Percentiles rank a stretch among this genome's conserved stretches.
phyloP scores from a whole-genome alignment of 1,140 invertebrate species.

The Chironomus tepperi region DNA sequence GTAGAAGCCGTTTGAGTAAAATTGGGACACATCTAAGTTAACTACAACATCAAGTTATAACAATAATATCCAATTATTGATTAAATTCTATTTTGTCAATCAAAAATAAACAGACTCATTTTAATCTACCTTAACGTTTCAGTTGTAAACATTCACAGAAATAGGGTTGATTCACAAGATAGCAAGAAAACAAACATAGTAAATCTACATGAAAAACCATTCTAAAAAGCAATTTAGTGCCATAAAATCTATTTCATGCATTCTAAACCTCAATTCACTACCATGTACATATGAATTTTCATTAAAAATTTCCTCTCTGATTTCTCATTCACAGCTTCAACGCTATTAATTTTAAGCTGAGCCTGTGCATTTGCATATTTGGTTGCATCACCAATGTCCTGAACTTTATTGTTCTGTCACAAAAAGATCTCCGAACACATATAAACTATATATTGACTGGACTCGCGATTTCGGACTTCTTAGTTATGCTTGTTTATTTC shows the following conservation, averaged over 20 bases:
- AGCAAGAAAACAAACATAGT: background rate
- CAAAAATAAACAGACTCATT: background rate
- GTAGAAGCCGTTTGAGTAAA: too few species aligned
- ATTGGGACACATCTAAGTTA: too few species aligned
- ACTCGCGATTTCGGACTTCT: constrained; percentile 72
- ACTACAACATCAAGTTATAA: too few species aligned
- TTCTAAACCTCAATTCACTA: background rate
- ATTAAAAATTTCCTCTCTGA: background rate
- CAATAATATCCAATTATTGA: too few species aligned
- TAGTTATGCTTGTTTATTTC: constrained; percentile 81
- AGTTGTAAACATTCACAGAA: too few species aligned
- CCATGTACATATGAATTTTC: background rate
- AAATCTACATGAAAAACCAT: background rate
- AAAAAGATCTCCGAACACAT: constrained; percentile 70
- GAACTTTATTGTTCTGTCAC: constrained; percentile 80
- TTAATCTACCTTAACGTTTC: too few species aligned
- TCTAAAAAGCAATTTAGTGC: background rate
- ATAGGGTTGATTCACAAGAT: too few species aligned
- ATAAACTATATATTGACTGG: constrained; percentile 76
- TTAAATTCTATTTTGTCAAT: too few species aligned
- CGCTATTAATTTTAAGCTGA: background rate
- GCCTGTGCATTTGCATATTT: constrained; percentile 63
- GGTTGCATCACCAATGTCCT: constrained; percentile 80
- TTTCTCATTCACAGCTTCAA: constrained; percentile 11
- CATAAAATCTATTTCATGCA: background rate